phyloP scores from a whole-genome alignment of 2,113 vertebrate species.

The Antennarius striatus region DNA sequence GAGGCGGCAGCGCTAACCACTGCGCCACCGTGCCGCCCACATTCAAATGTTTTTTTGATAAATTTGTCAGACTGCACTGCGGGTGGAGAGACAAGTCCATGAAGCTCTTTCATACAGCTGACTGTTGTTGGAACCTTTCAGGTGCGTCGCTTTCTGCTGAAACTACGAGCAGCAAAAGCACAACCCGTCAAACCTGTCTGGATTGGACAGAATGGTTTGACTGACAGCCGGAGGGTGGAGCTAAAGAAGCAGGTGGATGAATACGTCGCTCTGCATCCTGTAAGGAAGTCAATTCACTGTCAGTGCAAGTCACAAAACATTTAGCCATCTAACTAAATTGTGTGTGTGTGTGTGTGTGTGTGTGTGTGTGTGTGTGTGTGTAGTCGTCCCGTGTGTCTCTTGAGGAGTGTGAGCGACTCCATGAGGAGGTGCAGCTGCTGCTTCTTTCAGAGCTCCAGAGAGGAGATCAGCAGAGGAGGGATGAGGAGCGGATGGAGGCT shows the following conservation, averaged over 20 bases:
- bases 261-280: slow-evolving; percentile 82
- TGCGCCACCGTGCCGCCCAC: no score
- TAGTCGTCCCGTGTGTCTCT: slow-evolving; percentile 33
- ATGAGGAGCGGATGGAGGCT: slow-evolving; percentile 49
- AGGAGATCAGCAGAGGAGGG: slow-evolving; percentile 30
- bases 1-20: no score
- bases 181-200: slow-evolving; percentile 65
- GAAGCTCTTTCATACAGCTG: background rate
- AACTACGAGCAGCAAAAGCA: slow-evolving; percentile 63
- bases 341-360: slow-evolving; percentile 7
- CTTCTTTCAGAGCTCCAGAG: slow-evolving; percentile 41
- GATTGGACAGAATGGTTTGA: slow-evolving; percentile 82
- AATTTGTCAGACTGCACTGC: no score
- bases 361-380: background rate
- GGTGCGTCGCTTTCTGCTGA: slow-evolving; percentile 85
- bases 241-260: slow-evolving; percentile 87
- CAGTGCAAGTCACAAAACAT: background rate
- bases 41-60: background rate
- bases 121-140: slow-evolving; percentile 45
- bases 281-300: slow-evolving; percentile 62
- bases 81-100: background rate
- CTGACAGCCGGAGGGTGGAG: slow-evolving; percentile 81
- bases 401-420: slow-evolving; percentile 48
- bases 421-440: slow-evolving; percentile 64
- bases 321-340: background rate